Evolutionary conservation across 2,113 vertebrate genomes (phyloP).

Genomic region (Isurus oxyrinchus): DNA sequence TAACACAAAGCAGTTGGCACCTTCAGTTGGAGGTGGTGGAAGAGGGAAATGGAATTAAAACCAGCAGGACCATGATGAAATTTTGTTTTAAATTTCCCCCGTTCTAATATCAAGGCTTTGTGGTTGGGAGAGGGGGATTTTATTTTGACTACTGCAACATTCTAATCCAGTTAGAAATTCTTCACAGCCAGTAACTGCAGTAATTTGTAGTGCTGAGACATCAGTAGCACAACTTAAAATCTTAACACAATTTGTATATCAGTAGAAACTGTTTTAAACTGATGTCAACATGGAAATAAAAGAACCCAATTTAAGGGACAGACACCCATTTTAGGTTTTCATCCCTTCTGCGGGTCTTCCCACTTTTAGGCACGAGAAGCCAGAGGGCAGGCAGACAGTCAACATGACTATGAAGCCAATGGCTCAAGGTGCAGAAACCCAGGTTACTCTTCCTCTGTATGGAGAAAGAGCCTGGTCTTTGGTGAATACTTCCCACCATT

Average conservation of each 20-base stretch:
- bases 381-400: neutral
- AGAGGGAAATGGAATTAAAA: neutral
- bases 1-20: neutral
- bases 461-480: neutral
- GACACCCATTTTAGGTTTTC: neutral
- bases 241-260: neutral
- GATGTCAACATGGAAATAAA: neutral
- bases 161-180: neutral
- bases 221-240: conserved; percentile 18
- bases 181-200: conserved; percentile 34
- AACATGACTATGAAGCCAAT: neutral
- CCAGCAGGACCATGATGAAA: neutral
- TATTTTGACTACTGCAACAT: neutral
- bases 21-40: neutral
- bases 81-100: no score
- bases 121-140: neutral
- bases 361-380: neutral
- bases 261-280: neutral
- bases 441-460: neutral
- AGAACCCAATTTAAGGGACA: neutral
- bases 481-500: neutral
- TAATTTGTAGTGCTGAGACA: neutral
- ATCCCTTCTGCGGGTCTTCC: neutral
- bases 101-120: neutral
- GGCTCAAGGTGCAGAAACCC: neutral